Conservation (phyloP, 53 echinoderm and acorn worm genomes). For the Mesocentrotus franciscanus region DNA sequence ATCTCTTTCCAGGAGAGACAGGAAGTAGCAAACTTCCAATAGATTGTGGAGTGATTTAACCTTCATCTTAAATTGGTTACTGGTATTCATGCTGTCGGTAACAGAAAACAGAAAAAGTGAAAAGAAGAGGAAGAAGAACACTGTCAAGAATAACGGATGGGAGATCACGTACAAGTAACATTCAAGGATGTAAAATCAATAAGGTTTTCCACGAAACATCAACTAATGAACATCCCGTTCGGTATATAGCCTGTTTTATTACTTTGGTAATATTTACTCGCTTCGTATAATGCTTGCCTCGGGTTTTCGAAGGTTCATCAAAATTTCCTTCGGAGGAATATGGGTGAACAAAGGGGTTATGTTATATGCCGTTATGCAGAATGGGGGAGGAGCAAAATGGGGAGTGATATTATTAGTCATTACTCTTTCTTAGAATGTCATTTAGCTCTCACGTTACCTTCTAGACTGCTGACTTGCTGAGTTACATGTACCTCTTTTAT, state of each 20-base stretch:
- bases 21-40: background rate
- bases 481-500: no score
- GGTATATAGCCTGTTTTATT: background rate
- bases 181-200: conserved; percentile 34
- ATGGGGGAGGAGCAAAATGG: no score
- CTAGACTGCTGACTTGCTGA: no score
- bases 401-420: no score
- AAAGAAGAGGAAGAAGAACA: background rate
- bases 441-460: no score
- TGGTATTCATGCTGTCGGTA: background rate
- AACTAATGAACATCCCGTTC: conserved; percentile 8
- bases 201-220: conserved; percentile 29
- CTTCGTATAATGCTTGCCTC: background rate
- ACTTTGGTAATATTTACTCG: background rate
- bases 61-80: conserved; percentile 33
- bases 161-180: background rate
- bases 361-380: no score
- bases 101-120: background rate
- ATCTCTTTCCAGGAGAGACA: background rate
- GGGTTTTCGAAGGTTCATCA: background rate
- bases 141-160: background rate
- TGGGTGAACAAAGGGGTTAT: no score
- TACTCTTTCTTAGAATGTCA: no score
- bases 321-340: no score
- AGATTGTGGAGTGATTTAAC: conserved; percentile 12